A percentile compares a stretch with the other conserved stretches of the same genome.
Conservation (phyloP, 2,113 vertebrate species). For the Bos javanicus region DNA sequence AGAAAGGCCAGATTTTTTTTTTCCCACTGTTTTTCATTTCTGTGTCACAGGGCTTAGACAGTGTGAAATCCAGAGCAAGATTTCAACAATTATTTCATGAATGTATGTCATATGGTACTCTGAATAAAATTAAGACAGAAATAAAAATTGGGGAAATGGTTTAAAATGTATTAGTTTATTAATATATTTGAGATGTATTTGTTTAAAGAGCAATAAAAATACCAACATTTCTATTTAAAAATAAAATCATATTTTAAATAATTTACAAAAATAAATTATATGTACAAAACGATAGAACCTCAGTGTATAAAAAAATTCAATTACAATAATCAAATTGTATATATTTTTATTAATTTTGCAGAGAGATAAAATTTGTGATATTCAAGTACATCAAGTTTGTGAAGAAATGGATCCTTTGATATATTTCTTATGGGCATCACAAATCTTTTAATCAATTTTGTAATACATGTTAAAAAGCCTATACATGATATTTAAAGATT, state of each 20-base stretch:
- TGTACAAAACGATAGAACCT: fast-evolving
- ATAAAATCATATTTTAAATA: background rate
- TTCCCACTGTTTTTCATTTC: background rate
- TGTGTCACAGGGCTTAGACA: background rate
- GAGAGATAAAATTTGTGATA: background rate
- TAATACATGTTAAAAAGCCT: background rate
- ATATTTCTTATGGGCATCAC: background rate
- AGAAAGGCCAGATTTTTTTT: background rate
- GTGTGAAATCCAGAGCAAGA: background rate
- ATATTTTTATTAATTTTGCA: background rate
- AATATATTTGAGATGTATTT: background rate
- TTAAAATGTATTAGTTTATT: background rate
- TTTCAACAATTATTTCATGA: background rate
- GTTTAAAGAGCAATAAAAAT: background rate
- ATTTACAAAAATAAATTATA: background rate
- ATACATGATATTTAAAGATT: background rate
- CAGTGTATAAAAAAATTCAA: background rate
- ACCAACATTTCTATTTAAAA: background rate
- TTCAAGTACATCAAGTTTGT: background rate
- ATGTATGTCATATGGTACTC: background rate
- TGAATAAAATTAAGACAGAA: slow-evolving; percentile 19
- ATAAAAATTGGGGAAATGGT: background rate
- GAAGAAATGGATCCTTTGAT: background rate
- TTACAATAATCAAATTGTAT: background rate
- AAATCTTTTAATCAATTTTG: background rate